These are phyloP conservation scores for Perodicticus potto DNA, from an alignment of 2,797 vertebrate genomes.

Conservation along the genomic window DNA sequence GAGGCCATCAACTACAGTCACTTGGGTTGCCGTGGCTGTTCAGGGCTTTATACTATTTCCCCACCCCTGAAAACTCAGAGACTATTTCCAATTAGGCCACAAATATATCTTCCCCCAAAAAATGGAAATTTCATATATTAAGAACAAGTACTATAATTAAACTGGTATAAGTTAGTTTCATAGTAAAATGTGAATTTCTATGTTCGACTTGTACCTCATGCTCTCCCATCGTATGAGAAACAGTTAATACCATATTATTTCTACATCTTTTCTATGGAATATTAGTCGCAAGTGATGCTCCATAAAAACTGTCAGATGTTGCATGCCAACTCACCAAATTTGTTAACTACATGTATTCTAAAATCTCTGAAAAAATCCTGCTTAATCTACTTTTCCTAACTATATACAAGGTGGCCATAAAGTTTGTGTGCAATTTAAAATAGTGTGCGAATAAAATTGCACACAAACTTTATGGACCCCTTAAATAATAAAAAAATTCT, in stretches of 20 bases:
- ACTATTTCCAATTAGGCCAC: neutral
- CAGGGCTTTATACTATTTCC: neutral
- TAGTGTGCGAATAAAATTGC: too few species aligned
- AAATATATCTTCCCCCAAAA: neutral
- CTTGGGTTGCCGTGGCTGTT: neutral
- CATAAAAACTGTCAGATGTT: neutral
- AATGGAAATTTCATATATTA: neutral
- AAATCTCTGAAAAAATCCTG: conserved; percentile 36
- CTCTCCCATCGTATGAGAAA: neutral
- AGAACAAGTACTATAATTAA: neutral
- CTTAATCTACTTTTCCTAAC: conserved; percentile 1
- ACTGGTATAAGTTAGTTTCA: neutral
- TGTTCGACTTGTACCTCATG: neutral
- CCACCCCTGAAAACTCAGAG: neutral
- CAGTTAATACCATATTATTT: neutral
- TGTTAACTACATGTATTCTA: neutral
- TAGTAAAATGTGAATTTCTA: neutral
- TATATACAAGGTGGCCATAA: too few species aligned
- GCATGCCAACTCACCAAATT: neutral
- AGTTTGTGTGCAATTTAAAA: too few species aligned
- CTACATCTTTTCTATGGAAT: neutral
- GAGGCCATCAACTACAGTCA: neutral
- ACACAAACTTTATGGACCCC: too few species aligned
- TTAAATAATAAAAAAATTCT: neutral
- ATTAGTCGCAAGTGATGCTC: neutral